Evolutionary conservation across 1,140 invertebrate species (phyloP).

Genomic region (Drosophila oshimai): DNA sequence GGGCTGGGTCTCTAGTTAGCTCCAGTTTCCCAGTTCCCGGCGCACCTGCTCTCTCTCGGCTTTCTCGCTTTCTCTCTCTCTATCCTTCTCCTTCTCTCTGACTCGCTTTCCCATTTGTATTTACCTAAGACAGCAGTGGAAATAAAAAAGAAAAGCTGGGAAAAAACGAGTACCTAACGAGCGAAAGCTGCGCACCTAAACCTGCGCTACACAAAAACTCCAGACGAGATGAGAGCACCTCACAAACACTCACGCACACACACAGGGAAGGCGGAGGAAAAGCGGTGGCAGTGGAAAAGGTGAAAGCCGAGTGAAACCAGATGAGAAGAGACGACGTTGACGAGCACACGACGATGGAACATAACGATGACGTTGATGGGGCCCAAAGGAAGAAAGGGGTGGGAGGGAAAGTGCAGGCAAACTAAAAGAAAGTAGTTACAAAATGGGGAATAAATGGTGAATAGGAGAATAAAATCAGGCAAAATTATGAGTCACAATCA

Average conservation of each 20-base stretch:
- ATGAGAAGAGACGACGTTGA: conserved; percentile 55
- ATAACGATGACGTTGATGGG: conserved; percentile 35
- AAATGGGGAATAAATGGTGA: neutral
- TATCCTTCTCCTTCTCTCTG: conserved; percentile 26
- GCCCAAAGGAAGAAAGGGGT: neutral
- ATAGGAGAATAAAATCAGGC: neutral
- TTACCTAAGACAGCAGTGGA: conserved; percentile 74
- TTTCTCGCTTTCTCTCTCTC: conserved; percentile 37
- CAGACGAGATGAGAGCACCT: conserved; percentile 59
- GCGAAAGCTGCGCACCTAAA: conserved; percentile 66
- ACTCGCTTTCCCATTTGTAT: conserved; percentile 72
- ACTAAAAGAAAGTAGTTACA: neutral
- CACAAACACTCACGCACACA: conserved; percentile 32
- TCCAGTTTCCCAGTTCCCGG: conserved; percentile 28
- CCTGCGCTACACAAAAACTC: conserved; percentile 70
- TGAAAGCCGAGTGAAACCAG: conserved; percentile 64
- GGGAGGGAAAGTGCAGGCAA: neutral
- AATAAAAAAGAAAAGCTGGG: conserved; percentile 31
- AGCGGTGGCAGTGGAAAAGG: conserved; percentile 32
- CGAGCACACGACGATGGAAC: conserved; percentile 44
- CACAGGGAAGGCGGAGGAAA: neutral
- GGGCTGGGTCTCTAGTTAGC: conserved; percentile 25
- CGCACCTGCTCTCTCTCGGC: conserved; percentile 60
- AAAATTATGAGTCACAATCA: neutral
- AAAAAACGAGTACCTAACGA: conserved; percentile 66